Percentiles rank a stretch among this genome's conserved stretches.
phyloP scores from a whole-genome alignment of 2,113 vertebrate genomes.

The Leptocoma aspasia region DNA sequence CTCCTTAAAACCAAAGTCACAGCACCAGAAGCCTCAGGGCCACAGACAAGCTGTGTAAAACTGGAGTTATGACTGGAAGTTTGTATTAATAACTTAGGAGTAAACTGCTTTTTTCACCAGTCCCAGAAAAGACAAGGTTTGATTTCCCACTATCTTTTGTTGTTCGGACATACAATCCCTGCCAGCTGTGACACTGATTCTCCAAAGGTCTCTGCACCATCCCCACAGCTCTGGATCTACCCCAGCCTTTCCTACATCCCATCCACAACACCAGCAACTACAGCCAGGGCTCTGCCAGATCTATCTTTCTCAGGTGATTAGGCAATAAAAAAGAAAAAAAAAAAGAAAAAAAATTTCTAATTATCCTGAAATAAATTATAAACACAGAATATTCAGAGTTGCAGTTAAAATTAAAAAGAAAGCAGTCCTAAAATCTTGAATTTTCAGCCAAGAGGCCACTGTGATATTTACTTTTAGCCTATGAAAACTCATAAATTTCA shows the following conservation, averaged over 20 bases:
- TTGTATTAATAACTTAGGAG: not conserved
- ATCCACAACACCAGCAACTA: not conserved
- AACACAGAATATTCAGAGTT: not conserved
- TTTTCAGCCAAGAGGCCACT: not conserved
- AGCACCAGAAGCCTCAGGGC: not conserved
- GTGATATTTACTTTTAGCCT: not conserved
- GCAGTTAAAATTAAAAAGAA: not conserved
- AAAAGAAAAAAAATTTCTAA: not conserved
- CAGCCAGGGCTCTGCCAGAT: not conserved
- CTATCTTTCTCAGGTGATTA: not conserved
- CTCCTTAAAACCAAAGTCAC: not conserved
- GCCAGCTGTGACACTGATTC: not conserved
- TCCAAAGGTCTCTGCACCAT: not conserved
- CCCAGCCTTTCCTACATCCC: not conserved
- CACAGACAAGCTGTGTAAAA: not conserved
- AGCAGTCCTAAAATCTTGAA: not conserved
- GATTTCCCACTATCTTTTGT: not conserved
- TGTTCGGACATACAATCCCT: not conserved
- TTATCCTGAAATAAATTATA: not conserved
- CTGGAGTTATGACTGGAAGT: not conserved
- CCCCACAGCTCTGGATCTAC: not conserved
- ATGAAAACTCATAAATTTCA: not conserved
- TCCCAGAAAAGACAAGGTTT: not conserved
- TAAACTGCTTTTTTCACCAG: not conserved
- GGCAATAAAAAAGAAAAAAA: fast-evolving